A percentile compares a stretch with the other conserved stretches of the same genome.
Evolutionary conservation across 2,113 vertebrate genomes (phyloP).

Genomic region (Hystrix brachyura): DNA sequence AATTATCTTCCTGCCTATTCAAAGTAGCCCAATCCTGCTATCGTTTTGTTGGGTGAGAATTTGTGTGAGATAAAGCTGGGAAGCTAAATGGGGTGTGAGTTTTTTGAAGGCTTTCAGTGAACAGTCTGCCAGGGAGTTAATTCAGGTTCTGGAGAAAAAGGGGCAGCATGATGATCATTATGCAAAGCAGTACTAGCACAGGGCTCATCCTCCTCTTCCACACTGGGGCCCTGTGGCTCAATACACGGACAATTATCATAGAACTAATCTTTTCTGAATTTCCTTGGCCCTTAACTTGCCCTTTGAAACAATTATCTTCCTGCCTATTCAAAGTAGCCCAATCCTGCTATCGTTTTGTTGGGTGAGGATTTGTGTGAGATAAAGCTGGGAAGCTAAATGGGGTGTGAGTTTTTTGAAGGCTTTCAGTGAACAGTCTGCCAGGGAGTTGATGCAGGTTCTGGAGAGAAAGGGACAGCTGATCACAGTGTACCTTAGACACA

Average conservation of each 20-base stretch:
- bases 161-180: not conserved
- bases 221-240: not conserved
- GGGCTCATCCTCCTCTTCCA: not conserved
- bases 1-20: not conserved
- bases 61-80: not conserved
- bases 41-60: not conserved
- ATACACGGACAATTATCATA: not conserved
- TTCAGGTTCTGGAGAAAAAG: not conserved
- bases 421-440: not conserved
- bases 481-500: not conserved
- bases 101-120: not conserved
- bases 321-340: not conserved
- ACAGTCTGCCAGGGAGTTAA: not conserved
- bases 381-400: not conserved
- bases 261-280: not conserved
- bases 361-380: not conserved
- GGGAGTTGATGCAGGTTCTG: not conserved
- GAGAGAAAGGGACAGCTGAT: not conserved
- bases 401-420: not conserved
- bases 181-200: not conserved
- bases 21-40: not conserved
- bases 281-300: not conserved
- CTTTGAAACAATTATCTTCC: not conserved
- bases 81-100: not conserved
- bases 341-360: not conserved